Percentiles rank a stretch among this genome's conserved stretches.
These are phyloP conservation scores for Zosterops hypoxanthus DNA, from an alignment of 2,113 vertebrate species.

Conservation along the genomic window DNA sequence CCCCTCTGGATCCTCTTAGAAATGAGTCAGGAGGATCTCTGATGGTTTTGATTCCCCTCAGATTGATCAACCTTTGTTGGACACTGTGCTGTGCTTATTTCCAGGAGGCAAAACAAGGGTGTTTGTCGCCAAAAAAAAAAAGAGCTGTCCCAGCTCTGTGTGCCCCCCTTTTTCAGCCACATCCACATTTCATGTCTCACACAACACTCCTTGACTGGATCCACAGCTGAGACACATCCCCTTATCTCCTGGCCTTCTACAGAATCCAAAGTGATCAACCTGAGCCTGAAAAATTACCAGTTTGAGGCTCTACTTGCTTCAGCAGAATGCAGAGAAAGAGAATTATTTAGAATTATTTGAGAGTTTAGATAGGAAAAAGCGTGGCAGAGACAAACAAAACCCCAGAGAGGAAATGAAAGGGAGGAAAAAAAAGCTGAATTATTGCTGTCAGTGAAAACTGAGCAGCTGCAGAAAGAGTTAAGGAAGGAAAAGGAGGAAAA, in stretches of 20 bases:
- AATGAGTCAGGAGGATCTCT: not conserved
- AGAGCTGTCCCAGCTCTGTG: not conserved
- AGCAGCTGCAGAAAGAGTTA: not conserved
- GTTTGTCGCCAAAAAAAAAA: not conserved
- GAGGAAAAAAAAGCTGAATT: not conserved
- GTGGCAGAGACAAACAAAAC: not conserved
- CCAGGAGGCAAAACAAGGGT: not conserved
- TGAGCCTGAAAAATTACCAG: not conserved
- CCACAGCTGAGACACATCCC: not conserved
- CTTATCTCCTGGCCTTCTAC: not conserved
- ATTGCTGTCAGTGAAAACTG: not conserved
- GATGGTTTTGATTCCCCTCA: not conserved
- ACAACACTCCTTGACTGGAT: not conserved
- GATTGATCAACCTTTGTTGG: not conserved
- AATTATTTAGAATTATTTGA: not conserved
- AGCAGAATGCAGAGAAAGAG: not conserved
- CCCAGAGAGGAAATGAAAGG: not conserved
- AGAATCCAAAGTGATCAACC: not conserved
- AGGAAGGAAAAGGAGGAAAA: not conserved
- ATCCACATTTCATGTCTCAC: not conserved
- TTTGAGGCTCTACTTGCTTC: not conserved
- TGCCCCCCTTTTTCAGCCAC: not conserved
- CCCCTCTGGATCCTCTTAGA: not conserved
- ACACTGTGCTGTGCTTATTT: not conserved
- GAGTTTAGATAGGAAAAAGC: not conserved